Base-by-base conservation (phyloP, 2,797 vertebrate genomes). In the Heliangelus exortis region DNA sequence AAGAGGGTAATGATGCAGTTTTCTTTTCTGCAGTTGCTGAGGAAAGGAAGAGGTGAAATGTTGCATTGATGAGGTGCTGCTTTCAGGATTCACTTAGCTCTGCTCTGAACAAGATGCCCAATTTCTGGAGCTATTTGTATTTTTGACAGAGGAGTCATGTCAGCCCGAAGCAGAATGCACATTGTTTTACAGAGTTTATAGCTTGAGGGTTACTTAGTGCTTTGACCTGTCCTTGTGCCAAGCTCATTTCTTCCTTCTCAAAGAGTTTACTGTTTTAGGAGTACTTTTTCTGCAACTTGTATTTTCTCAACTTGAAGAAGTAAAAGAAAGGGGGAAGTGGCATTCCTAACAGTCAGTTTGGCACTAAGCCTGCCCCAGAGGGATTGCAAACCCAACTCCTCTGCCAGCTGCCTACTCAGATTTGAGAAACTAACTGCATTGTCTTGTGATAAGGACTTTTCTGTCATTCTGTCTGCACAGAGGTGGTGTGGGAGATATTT, bases 371-470 rank as follows among this genome's bases (percentile, higher is more conserved):
- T 90, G 33, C 29, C 63, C 65, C 53, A 57, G 18, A 85, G 87
- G 78, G 78, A 77, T 29, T 92, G 65, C 53, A 94, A 93, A 89
- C 68, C 47, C 82, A 91, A 15, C 84, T 72, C 84, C 65, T 91
- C 75, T 69, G 41, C 45, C 72, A 75, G n/a, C 87, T 83, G 12
- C 90, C 94, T 90, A 90, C 93, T 92, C 78, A 6, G 20, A 43
- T 84, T 80, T 89, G 81, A 66, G 62, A 85, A 84, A 85, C 89
- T 77, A 83, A 76, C 82, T 1, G 0, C 72, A 21, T 75, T 96
- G 90, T 92, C 62, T 83, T 33, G 23, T 72, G 33, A 89, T 36
- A 68, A 82, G 66, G 63, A 39, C 25, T 82, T 59, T 74, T 67
- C 39, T 47, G 47, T 90, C 1, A 2, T 87, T 91, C 69, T 58